Base-by-base conservation (phyloP, 2,113 vertebrate genomes). In the Catharus bicknelli region DNA sequence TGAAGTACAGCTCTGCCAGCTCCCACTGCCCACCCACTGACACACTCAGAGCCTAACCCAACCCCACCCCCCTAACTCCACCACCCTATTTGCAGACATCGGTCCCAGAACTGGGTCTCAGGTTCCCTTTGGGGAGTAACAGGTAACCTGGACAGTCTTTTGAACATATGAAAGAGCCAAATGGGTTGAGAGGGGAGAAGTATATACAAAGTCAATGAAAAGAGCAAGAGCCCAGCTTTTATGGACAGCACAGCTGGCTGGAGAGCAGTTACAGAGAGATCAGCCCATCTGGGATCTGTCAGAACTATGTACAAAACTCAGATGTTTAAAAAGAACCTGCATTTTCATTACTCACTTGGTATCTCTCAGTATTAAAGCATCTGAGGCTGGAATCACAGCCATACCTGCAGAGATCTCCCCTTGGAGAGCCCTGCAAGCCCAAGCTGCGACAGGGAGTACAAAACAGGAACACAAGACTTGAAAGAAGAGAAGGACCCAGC, bases 301-400 rank as follows among this genome's bases (percentile, higher is more conserved):
- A 58, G 53, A 64, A 48, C 18, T 68, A 93, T 90, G 80, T 96
- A 96, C 90, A 96, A 95, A 96, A 95, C 69, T 88, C 73, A 68
- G 38, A 40, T 79, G 50, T 79, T 93, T 83, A 66, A 84, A 93
- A 95, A 79, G 50, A 90, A 76, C 40, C 43, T 78, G 77, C 4
- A 13, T 91, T 93, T 92, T 85, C 74, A 68, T 93, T 90, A 91
- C 36, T 93, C 53, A 70, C 64, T 94, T 79, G 77, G 17, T 79
- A 80, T 77, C 82, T 88, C 84, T 85, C 68, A 53, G 47, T 90
- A 85, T 80, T 93, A 94, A 91, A 95, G 85, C 79, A 78, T 88
- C 85, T 5, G 4, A 91, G 73, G 91, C 85, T 93, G 79, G 72
- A 86, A 86, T 76, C 45, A 80, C 90, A 77, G 83, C 90, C 68